Evolutionary conservation across 35 echinoderm and acorn worm species (phyloP).

Genomic region (Anneissia japonica): DNA sequence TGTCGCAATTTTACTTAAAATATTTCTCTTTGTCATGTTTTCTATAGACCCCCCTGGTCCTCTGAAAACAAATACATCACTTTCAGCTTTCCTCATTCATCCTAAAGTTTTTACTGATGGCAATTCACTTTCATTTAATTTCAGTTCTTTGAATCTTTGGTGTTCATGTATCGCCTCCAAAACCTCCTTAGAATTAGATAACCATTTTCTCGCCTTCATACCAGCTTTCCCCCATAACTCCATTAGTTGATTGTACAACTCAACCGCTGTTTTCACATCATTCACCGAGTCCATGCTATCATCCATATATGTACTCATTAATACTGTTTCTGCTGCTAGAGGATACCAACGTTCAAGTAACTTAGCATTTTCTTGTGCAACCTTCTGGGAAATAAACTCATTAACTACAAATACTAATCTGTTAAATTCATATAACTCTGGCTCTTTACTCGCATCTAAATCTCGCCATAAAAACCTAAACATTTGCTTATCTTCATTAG

Average conservation of each 20-base stretch:
- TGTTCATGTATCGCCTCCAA: constrained; percentile 4
- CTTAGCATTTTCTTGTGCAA: constrained; percentile 18
- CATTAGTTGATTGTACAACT: neutral
- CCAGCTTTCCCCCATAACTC: constrained; percentile 9
- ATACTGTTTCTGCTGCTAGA: constrained; percentile 5
- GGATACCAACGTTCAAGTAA: neutral
- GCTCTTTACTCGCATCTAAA: neutral
- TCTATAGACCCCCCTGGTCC: neutral
- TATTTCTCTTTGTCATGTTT: neutral
- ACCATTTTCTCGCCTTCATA: neutral
- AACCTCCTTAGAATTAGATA: neutral
- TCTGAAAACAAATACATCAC: neutral
- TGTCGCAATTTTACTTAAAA: too few species aligned
- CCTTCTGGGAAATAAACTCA: constrained; percentile 5
- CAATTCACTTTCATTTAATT: constrained; percentile 23
- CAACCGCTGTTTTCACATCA: neutral
- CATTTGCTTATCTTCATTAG: neutral
- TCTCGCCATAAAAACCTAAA: constrained; percentile 3
- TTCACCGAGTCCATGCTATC: neutral
- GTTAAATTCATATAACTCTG: constrained; percentile 21
- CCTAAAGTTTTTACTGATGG: constrained; percentile 26
- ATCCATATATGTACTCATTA: constrained; percentile 2
- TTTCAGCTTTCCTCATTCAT: neutral
- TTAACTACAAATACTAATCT: constrained; percentile 20
- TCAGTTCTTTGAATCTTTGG: constrained; percentile 10